These are phyloP conservation scores for Fukomys damarensis DNA, from an alignment of 2,113 vertebrate genomes.

Conservation along the genomic window DNA sequence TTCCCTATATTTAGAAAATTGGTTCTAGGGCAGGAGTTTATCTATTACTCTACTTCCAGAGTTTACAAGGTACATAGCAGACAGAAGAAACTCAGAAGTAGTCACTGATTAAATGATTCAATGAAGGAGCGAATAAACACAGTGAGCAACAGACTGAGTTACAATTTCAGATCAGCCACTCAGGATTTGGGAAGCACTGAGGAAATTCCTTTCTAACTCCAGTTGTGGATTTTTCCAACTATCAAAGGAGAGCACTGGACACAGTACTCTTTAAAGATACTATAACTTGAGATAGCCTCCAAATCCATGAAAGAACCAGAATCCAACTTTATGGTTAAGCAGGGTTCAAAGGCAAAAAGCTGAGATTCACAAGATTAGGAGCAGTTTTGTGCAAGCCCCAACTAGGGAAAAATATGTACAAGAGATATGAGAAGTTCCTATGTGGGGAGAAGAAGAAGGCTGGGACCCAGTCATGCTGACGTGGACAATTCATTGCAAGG, in stretches of 20 bases:
- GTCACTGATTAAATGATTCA: not conserved
- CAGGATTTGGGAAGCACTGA: not conserved
- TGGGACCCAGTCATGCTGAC: not conserved
- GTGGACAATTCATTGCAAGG: not conserved
- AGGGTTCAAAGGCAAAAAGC: not conserved
- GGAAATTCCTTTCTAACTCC: not conserved
- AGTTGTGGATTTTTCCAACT: not conserved
- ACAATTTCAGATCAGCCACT: not conserved
- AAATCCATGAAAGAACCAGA: not conserved
- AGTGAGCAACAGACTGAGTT: not conserved
- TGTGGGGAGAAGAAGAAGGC: not conserved
- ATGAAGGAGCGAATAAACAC: not conserved
- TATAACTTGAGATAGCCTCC: not conserved
- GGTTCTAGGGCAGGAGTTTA: not conserved
- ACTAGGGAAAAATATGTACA: no score
- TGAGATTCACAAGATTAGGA: not conserved
- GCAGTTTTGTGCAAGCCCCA: not conserved
- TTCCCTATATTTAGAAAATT: not conserved
- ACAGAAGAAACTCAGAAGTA: not conserved
- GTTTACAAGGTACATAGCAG: not conserved
- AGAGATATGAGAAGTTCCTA: not conserved
- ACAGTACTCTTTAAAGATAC: not conserved
- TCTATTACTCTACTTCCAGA: not conserved
- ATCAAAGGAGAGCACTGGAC: not conserved
- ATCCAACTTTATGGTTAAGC: not conserved